A percentile compares a stretch with the other conserved stretches of the same genome.
Evolutionary conservation across 2,113 vertebrate species (phyloP).

Genomic region (Arizona elegans): DNA sequence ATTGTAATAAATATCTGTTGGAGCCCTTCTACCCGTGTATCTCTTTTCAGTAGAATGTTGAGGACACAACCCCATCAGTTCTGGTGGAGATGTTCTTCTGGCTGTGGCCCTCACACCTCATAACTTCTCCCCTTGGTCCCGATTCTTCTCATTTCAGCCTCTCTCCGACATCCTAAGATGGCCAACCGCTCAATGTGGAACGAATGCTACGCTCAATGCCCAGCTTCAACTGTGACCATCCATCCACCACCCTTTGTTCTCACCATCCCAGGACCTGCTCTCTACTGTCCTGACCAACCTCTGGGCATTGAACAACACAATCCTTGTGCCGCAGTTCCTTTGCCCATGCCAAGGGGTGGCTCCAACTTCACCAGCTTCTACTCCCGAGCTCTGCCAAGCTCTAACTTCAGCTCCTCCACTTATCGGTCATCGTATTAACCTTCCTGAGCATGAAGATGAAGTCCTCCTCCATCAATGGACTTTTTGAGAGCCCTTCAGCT

Average conservation of each 20-base stretch:
- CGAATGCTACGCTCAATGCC: background rate
- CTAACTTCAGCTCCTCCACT: background rate
- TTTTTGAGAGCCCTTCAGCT: background rate
- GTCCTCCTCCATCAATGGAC: background rate
- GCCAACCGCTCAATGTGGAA: background rate
- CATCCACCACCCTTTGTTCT: slow-evolving; percentile 6
- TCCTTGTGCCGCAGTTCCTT: background rate
- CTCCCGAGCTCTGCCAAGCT: background rate
- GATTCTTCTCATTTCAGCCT: background rate
- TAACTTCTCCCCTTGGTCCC: background rate
- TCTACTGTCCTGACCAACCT: slow-evolving; percentile 20
- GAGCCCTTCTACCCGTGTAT: background rate
- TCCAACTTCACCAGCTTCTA: background rate
- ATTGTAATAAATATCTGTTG: background rate
- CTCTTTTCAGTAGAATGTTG: background rate
- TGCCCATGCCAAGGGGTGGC: background rate
- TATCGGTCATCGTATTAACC: background rate
- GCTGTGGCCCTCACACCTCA: background rate
- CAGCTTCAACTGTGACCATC: slow-evolving; percentile 7
- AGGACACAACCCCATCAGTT: background rate
- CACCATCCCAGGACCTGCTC: slow-evolving; percentile 11
- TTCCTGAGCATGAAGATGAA: background rate
- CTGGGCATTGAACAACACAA: slow-evolving; percentile 7
- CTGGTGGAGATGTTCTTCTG: background rate
- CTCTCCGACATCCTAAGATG: background rate